These are phyloP conservation scores for Sebastes glaucus DNA, from an alignment of 2,797 vertebrate species.

Conservation along the genomic window DNA sequence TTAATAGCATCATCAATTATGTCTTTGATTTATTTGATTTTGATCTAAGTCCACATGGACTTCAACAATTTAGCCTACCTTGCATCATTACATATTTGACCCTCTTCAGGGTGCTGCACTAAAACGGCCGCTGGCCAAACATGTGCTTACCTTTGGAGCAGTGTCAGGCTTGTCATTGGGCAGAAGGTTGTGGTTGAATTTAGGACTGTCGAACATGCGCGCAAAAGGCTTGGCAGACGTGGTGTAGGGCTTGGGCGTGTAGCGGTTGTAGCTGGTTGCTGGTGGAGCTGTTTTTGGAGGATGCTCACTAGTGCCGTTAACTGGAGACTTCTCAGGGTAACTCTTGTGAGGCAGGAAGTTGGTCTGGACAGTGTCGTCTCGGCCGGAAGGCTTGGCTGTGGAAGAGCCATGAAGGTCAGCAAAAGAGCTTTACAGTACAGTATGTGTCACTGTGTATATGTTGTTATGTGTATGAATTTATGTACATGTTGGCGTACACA, in stretches of 20 bases:
- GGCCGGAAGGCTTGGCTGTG: slow-evolving; percentile 82
- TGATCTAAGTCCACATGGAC: no score
- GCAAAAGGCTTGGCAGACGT: slow-evolving; percentile 90
- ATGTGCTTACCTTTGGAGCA: slow-evolving; percentile 63
- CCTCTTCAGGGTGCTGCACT: background rate
- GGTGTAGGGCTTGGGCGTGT: slow-evolving; percentile 89
- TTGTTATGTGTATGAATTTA: background rate
- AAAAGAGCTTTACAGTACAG: slow-evolving; percentile 62
- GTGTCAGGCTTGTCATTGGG: slow-evolving; percentile 86
- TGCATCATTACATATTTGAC: slow-evolving; percentile 42
- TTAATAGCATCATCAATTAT: background rate
- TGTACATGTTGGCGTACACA: background rate
- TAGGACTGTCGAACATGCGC: slow-evolving; percentile 98
- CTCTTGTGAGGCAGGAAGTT: slow-evolving; percentile 92
- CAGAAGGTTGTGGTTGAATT: slow-evolving; percentile 97
- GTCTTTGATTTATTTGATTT: background rate
- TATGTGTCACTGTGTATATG: slow-evolving; percentile 48
- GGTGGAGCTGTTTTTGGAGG: slow-evolving; percentile 79
- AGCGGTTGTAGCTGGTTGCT: slow-evolving; percentile 86
- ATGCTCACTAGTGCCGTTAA: slow-evolving; percentile 87
- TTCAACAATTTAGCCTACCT: background rate
- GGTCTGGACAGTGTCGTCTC: slow-evolving; percentile 90
- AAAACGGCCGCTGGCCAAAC: background rate
- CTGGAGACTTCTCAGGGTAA: slow-evolving; percentile 90
- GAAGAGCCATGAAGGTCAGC: slow-evolving; percentile 69